These are phyloP conservation scores for Cyprinodon diabolis DNA, from an alignment of 2,797 vertebrate species.

Conservation along the genomic window DNA sequence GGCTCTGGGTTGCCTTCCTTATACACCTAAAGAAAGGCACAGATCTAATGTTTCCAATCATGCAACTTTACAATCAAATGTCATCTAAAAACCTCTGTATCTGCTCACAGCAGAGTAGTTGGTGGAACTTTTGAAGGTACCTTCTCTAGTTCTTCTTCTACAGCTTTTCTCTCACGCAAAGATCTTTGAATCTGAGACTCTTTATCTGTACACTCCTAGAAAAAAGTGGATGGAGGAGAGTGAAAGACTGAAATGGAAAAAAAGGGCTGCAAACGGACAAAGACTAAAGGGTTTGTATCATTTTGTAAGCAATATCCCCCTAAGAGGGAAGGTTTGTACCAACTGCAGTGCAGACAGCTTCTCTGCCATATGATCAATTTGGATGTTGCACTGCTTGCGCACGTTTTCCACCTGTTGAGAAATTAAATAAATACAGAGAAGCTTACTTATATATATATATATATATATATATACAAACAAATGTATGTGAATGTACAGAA, in stretches of 20 bases:
- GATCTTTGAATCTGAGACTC: slow-evolving; percentile 87
- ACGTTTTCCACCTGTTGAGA: slow-evolving; percentile 85
- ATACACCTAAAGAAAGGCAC: slow-evolving; percentile 78
- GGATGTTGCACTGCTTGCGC: slow-evolving; percentile 87
- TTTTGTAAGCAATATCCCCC: slow-evolving; percentile 20
- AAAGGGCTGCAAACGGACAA: slow-evolving; percentile 14
- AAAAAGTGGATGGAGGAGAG: slow-evolving; percentile 6
- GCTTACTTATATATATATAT: background rate
- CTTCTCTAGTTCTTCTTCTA: slow-evolving; percentile 94
- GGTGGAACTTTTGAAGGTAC: slow-evolving; percentile 63
- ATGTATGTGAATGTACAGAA: no score
- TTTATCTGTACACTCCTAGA: slow-evolving; percentile 91
- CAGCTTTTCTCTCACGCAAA: slow-evolving; percentile 87
- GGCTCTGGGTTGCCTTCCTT: slow-evolving; percentile 84
- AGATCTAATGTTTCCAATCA: background rate
- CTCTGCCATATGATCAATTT: slow-evolving; percentile 87
- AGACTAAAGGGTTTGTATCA: slow-evolving; percentile 23
- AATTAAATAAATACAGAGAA: slow-evolving; percentile 11
- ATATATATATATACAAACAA: no score
- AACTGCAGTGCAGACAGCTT: slow-evolving; percentile 89
- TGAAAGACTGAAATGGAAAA: slow-evolving; percentile 1
- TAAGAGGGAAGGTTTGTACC: slow-evolving; percentile 75
- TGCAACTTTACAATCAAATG: slow-evolving; percentile 8
- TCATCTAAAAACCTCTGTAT: background rate
- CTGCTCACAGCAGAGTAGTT: background rate